Base-by-base conservation (phyloP, 2,113 vertebrate species). In the Periophthalmus modestus region DNA sequence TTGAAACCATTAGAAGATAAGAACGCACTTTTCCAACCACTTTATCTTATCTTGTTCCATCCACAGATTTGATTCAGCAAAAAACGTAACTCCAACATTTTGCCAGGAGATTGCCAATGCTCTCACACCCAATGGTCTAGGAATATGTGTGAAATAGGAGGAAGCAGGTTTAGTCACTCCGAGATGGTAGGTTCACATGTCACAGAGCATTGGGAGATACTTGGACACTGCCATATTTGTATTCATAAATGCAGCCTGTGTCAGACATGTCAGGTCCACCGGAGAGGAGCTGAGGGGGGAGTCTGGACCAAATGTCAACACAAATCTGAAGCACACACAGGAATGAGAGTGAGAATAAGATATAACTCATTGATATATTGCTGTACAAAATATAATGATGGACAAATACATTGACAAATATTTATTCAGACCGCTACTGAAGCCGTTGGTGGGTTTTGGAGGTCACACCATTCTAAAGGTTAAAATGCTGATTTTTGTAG, bases 231-330 rank as follows among this genome's bases (percentile, higher is more conserved):
- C 21, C 7, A 23, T 24, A 57, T 57, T 21, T 61, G 58, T 61
- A 61, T 61, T 61, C 58, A 61, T 61, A 33, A 61, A 61, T 61
- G 58, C 58, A 61, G 58, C 58, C 15, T 15, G 23, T 61, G 58
- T 61, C 58, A 61, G 58, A 61, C 23, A 59, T 28, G 57, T 28
- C 57, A 59, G 23, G 11, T 10, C 11, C 2, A 21, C n/a, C n/a
- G 54, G n/a, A 23, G 54, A 3, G n/a, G 5, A 11, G 21, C 54
- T 2, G 54, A 59, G 57, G 23, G 24, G 58, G 15, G 23, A 15
- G 58, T 61, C 12, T 28, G 23, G 21, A 23, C 23, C 21, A 59
- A 24, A 24, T 5, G 23, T 61, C 58, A 33, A 61, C 23, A 15
- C 13, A 28, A 28, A 15, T 24, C 11, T 61, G 24, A 15, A 13